Evolutionary conservation across 2,113 vertebrate species (phyloP).

Genomic region (Oenanthe oenanthe): DNA sequence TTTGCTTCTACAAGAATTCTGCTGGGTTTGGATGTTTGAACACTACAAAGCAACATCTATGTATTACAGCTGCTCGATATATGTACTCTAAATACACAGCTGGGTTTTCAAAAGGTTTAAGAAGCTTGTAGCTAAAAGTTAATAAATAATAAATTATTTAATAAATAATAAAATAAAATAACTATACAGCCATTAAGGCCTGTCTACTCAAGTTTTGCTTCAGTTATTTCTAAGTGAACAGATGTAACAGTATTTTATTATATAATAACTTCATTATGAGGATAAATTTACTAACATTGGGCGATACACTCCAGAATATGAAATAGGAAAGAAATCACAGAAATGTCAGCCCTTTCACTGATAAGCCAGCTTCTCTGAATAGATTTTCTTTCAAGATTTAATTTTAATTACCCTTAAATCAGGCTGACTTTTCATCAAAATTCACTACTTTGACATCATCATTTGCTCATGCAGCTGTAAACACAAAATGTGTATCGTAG

Average conservation of each 20-base stretch:
- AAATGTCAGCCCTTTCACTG: not conserved
- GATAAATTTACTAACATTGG: not conserved
- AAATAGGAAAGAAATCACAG: not conserved
- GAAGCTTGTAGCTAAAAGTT: not conserved
- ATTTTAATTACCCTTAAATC: not conserved
- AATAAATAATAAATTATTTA: not conserved
- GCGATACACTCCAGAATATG: not conserved
- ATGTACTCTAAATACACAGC: rapidly evolving
- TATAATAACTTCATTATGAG: not conserved
- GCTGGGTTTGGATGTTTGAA: not conserved
- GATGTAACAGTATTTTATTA: not conserved
- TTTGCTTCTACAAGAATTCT: not conserved
- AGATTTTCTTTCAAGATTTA: not conserved
- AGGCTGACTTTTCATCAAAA: not conserved
- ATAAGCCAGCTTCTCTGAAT: not conserved
- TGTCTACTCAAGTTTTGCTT: not conserved
- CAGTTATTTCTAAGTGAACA: not conserved
- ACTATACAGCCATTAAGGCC: not conserved
- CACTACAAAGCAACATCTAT: not conserved
- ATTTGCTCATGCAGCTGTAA: not conserved
- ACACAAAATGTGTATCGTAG: not conserved
- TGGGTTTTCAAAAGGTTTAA: not conserved
- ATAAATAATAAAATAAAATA: not conserved
- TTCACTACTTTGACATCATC: not conserved
- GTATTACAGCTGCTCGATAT: not conserved